Evolutionary conservation across 2,797 vertebrate genomes (phyloP).

Genomic region (Stomatorhinus walkeri): DNA sequence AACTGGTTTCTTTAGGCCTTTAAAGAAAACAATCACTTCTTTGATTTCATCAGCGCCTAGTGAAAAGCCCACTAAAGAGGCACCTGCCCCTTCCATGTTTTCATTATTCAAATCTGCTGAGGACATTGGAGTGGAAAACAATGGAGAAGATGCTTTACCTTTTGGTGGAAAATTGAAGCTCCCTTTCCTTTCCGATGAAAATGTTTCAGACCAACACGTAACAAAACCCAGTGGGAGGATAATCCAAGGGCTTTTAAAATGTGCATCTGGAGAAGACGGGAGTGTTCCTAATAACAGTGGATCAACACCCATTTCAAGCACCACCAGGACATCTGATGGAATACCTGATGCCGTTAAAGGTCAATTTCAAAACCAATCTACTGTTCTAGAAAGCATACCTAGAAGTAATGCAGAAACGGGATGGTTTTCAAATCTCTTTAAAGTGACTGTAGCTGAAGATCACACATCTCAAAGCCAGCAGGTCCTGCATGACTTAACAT

Average conservation of each 20-base stretch:
- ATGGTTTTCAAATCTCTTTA: constrained; percentile 74
- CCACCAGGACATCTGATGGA: constrained; percentile 8
- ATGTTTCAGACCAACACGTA: constrained; percentile 43
- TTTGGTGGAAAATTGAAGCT: constrained; percentile 70
- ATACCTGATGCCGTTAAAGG: constrained; percentile 39
- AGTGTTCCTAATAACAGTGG: constrained; percentile 20
- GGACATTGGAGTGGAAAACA: constrained; percentile 42
- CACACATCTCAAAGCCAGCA: constrained; percentile 21
- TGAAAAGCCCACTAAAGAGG: constrained; percentile 48
- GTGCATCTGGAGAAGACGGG: constrained; percentile 56
- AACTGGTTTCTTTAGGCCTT: constrained; percentile 76
- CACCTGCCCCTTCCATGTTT: constrained; percentile 43
- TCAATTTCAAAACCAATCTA: constrained; percentile 45
- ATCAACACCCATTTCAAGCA: not conserved
- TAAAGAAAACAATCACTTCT: constrained; percentile 81
- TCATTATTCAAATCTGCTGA: constrained; percentile 49
- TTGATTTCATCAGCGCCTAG: constrained; percentile 62
- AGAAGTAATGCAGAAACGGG: constrained; percentile 64
- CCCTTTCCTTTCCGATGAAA: constrained; percentile 73
- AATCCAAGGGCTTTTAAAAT: constrained; percentile 63
- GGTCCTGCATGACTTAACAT: not conserved
- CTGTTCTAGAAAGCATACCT: constrained; percentile 55
- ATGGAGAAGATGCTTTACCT: constrained; percentile 58
- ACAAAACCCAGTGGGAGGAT: constrained; percentile 55
- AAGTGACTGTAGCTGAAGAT: constrained; percentile 48